Conservation (phyloP, 2,888 invertebrate genomes). For the Troides aeacus region DNA sequence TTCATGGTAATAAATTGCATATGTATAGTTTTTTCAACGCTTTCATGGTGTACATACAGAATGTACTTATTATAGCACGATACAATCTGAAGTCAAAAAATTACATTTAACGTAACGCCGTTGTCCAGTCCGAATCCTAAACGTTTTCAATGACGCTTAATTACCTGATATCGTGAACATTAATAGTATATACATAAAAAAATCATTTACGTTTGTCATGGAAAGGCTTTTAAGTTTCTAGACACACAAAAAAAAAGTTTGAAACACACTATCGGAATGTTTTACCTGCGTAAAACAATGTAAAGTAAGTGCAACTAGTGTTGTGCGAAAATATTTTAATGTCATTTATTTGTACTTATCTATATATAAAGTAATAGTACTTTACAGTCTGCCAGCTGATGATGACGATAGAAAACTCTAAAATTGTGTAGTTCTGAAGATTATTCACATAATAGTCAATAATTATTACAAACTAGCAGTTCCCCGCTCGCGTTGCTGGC, state of each 20-base stretch:
- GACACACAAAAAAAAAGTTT: conserved; percentile 11
- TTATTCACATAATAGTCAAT: too few species aligned
- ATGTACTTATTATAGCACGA: not conserved
- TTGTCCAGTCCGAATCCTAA: not conserved
- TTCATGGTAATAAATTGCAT: conserved; percentile 7
- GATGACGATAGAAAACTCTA: too few species aligned
- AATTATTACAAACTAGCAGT: too few species aligned
- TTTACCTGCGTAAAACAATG: conserved; percentile 23
- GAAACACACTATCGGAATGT: conserved; percentile 25
- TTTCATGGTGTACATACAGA: not conserved
- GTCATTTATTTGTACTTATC: not conserved
- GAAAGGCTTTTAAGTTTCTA: not conserved
- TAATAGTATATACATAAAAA: too few species aligned
- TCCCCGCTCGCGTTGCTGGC: too few species aligned
- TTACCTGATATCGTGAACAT: too few species aligned
- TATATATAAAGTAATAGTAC: too few species aligned
- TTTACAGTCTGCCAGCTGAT: too few species aligned
- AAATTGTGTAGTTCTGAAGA: too few species aligned
- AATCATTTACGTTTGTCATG: not conserved
- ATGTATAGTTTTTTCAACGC: not conserved
- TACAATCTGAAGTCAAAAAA: not conserved
- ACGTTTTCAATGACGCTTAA: not conserved
- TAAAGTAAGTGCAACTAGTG: conserved; percentile 24
- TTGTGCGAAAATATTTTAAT: not conserved
- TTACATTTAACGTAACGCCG: not conserved